Percentiles rank a stretch among this genome's conserved stretches.
Evolutionary conservation across 2,888 invertebrate genomes (phyloP).

Genomic region (Stratiomys singularior): DNA sequence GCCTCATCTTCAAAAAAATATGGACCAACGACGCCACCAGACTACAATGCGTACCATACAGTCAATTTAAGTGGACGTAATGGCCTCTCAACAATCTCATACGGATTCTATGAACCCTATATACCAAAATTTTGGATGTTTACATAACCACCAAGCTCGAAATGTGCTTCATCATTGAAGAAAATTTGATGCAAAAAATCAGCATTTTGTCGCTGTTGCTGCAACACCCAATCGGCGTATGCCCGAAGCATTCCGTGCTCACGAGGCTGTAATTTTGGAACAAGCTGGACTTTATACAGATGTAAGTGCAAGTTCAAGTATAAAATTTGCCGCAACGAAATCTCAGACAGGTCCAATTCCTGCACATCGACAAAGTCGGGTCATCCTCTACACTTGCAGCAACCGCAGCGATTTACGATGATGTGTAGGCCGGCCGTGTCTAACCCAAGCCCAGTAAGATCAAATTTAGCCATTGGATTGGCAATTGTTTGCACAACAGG

Average conservation of each 20-base stretch:
- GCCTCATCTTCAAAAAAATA: background rate
- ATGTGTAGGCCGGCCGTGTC: too few relatives aligned
- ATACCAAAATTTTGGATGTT: background rate
- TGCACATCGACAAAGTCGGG: background rate
- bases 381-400: too few relatives aligned
- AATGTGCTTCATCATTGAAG: too few relatives aligned
- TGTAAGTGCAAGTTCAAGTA: too few relatives aligned
- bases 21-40: background rate
- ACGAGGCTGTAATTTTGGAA: background rate
- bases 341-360: background rate
- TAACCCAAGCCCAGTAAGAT: too few relatives aligned
- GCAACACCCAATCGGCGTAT: background rate
- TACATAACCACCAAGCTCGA: too few relatives aligned
- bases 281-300: background rate
- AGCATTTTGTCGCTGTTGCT: background rate
- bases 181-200: too few relatives aligned
- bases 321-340: background rate
- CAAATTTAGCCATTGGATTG: too few relatives aligned
- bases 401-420: background rate
- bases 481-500: too few relatives aligned
- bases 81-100: background rate
- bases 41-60: background rate
- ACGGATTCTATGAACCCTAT: too few relatives aligned
- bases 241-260: background rate
- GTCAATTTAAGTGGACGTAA: background rate